Base-by-base conservation (phyloP, 2,888 invertebrate species). In the Patella depressa region DNA sequence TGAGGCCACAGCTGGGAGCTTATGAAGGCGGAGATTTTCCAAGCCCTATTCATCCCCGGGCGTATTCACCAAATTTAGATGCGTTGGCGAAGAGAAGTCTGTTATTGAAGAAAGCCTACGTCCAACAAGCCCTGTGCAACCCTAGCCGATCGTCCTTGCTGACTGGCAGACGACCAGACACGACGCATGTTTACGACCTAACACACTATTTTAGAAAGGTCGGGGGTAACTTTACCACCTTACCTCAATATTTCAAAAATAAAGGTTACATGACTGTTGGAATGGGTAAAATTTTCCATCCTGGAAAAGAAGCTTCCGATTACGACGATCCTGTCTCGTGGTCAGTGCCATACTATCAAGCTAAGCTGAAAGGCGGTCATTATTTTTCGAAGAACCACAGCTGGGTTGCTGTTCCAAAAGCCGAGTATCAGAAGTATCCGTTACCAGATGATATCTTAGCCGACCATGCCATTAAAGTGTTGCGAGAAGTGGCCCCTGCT, bases 41-140 rank as follows among this genome's bases (percentile, higher is more conserved):
- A 84, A 82, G 90, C 83, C 92, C 93, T 85, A 94, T 96, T 12
- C 94, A 94, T 84, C 82, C 90, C 83, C 92, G 93, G 85, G 94
- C 96, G 11, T 92, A 93, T 82, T 95, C 96, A 19, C 95, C 96
- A 5, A 94, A 96, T 89, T 94, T 96, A 83, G 94, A 95, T 91
- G 93, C 92, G 79, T 92, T 97, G 80, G 94, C 95, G 74, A 89
- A 91, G 82, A 93, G 91, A 72, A 94, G 96, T 87, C 93, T 94
- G 79, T 89, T 93, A 73, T 96, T 97, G 88, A 93, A 93, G 82
- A 94, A 94, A 83, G 94, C 95, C 0, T 80, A 92, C 93, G 72
- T 83, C 0, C 91, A 97, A 96, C 96, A 96, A 95, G 94, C 97
- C 0, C 92, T 97, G 2, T 97, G 97, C 91, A 97, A 96, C 0